These are phyloP conservation scores for Macrostomum cliftonense DNA, from an alignment of 2,888 invertebrate genomes.

Conservation along the genomic window DNA sequence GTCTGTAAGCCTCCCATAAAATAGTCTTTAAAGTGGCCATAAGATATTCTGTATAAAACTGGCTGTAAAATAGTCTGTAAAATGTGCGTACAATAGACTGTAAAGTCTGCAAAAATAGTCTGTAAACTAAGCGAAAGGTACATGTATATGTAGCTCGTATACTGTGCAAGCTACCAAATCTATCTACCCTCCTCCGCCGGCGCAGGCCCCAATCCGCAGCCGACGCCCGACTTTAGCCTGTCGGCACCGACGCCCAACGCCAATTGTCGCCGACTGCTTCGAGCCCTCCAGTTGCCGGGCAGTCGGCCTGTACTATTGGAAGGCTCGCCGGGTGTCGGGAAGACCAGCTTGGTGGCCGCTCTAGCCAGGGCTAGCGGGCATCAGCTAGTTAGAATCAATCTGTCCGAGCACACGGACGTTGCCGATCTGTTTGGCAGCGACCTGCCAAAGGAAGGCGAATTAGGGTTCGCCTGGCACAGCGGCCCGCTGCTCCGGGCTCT, in stretches of 20 bases:
- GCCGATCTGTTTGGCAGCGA: constrained; percentile 94
- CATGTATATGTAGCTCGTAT: too few species aligned
- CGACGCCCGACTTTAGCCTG: constrained; percentile 10
- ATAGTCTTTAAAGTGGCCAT: too few species aligned
- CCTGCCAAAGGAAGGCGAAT: constrained; percentile 68
- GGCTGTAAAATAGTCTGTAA: too few species aligned
- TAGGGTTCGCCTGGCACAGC: constrained; percentile 77
- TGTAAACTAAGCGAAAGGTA: too few species aligned
- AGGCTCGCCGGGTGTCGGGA: constrained; percentile 85
- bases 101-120: too few species aligned
- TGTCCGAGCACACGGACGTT: constrained; percentile 95
- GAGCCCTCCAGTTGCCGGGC: constrained; percentile 57
- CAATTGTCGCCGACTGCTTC: constrained; percentile 63
- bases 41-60: too few species aligned
- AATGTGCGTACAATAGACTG: too few species aligned
- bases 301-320: constrained; percentile 70
- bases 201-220: background rate
- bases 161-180: too few species aligned
- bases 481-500: constrained; percentile 81
- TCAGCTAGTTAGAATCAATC: constrained; percentile 70
- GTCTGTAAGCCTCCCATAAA: too few species aligned
- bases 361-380: constrained; percentile 66
- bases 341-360: constrained; percentile 78
- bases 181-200: background rate
- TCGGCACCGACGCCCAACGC: constrained; percentile 41